Percentiles rank a stretch among this genome's conserved stretches.
Conservation (phyloP, 2,888 invertebrate genomes). For the Ectemnius continuus region DNA sequence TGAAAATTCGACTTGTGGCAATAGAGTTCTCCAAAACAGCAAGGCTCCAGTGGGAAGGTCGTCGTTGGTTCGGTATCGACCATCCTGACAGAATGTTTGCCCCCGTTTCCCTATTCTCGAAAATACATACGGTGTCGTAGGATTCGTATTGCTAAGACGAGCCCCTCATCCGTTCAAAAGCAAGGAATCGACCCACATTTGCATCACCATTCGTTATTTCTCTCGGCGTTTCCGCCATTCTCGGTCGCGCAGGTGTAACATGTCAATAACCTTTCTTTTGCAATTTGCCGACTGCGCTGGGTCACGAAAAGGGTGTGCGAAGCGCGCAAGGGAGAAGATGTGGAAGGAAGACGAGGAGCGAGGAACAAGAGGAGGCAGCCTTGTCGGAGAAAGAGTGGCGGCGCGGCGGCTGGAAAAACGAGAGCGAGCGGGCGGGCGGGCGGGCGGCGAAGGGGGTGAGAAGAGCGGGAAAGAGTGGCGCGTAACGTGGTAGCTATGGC, state of each 20-base stretch:
- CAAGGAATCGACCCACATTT: no score
- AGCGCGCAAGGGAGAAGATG: slow-evolving; percentile 1
- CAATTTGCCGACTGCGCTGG: slow-evolving; percentile 32
- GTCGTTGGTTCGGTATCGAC: no score
- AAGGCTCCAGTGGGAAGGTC: no score
- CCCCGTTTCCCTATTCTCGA: no score
- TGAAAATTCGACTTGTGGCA: no score
- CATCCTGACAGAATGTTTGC: no score
- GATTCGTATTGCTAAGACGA: no score
- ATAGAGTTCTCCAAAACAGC: no score
- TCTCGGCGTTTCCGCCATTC: neutral
- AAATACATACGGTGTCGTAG: no score
- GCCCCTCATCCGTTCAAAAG: no score
- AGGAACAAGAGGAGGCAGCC: neutral
- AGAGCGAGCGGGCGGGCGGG: slow-evolving; percentile 13
- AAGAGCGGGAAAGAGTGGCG: slow-evolving; percentile 21
- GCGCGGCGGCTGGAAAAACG: slow-evolving; percentile 23
- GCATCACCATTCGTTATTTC: no score
- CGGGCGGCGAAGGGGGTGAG: neutral
- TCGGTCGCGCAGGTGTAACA: slow-evolving; percentile 57
- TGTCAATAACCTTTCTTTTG: slow-evolving; percentile 63
- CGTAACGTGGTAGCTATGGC: slow-evolving; percentile 51
- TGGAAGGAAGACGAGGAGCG: neutral
- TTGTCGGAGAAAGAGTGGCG: slow-evolving; percentile 8
- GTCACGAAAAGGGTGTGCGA: slow-evolving; percentile 19